Evolutionary conservation across 2,797 vertebrate genomes (phyloP), one percentile per base, ranked within the genome.

Genomic region (Lutjanus campechanus): DNA sequence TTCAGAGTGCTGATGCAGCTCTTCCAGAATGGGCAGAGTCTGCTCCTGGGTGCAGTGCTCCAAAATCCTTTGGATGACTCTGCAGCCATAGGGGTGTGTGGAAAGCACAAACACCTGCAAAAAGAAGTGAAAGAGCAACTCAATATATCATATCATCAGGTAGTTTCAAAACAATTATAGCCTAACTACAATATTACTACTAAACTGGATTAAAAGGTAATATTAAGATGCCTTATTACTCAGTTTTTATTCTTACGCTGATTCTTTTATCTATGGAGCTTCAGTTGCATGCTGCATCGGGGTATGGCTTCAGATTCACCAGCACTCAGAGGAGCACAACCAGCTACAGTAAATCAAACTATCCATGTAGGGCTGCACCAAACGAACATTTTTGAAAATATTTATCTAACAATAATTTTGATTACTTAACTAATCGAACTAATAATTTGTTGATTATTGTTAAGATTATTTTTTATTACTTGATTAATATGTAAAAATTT

Each of bases 31-130:
- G 25, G 98, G 97, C 85, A 98, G 92, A 13, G 98, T 99, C 93
- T 99, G 98, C 88, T 99, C 98, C 85, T 97, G 96, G 60, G 98
- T 99, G 85, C 98, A 99, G 88, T 99, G 98, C 82, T 99, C 98
- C 89, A 99, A 93, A 87, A 99, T 99, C 85, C 98, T 97, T 85
- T 99, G 98, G 88, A 99, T 99, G 22, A 99, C 98, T 95, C 98
- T 96, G 93, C 98, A 99, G 87, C 98, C 98, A 2, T 99, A 99
- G 0, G 98, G 98, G 84, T 99, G 98, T 82, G 98, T 99, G 78
- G 98, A 99, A 72, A 99, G 97, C 79, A 98, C 97, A 93, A 99
- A 99, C 15, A 99, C 98, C 98, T 99, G 85, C 11, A 41, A 53
- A 63, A 72, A 9, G n/a, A 50, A 6, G 43, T 0, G 19, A 40